phyloP scores from a whole-genome alignment of 53 echinoderm and acorn worm species.

The Henricia sp. region DNA sequence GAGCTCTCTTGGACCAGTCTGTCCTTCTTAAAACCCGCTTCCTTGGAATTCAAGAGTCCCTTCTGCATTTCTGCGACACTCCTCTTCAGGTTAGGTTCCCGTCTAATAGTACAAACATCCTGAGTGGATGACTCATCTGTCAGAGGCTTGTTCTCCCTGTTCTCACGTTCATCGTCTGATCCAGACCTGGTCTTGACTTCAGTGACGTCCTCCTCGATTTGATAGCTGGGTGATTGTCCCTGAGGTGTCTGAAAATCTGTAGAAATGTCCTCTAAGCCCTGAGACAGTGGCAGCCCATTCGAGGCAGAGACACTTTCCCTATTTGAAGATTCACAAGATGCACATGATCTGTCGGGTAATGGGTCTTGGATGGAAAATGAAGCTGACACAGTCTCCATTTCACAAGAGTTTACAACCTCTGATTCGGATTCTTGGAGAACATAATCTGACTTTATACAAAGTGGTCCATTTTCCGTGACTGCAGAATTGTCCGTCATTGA shows the following conservation, averaged over 20 bases:
- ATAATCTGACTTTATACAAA: background rate
- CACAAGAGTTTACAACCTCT: background rate
- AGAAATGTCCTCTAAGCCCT: constrained; percentile 6
- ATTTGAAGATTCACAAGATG: background rate
- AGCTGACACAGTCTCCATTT: constrained; percentile 7
- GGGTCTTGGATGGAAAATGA: background rate
- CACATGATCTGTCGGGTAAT: constrained; percentile 5
- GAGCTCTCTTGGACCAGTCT: constrained; percentile 36
- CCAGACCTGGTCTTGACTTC: background rate
- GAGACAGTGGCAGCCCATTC: constrained; percentile 31
- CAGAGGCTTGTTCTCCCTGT: constrained; percentile 54
- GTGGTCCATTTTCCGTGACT: constrained; percentile 23
- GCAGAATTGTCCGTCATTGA: background rate
- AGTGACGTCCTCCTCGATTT: background rate
- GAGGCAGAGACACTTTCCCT: constrained; percentile 7
- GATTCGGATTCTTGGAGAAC: background rate
- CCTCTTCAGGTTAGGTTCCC: constrained; percentile 39
- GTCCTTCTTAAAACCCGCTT: constrained; percentile 42
- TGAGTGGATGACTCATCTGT: constrained; percentile 29
- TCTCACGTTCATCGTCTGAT: constrained; percentile 39
- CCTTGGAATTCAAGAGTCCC: constrained; percentile 28
- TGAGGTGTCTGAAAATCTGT: background rate
- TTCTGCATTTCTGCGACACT: constrained; percentile 18
- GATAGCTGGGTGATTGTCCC: background rate
- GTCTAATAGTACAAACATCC: constrained; percentile 27